A percentile compares a stretch with the other conserved stretches of the same genome.
Conservation (phyloP, 2,888 invertebrate genomes). For the Cylindroiulus punctatus region DNA sequence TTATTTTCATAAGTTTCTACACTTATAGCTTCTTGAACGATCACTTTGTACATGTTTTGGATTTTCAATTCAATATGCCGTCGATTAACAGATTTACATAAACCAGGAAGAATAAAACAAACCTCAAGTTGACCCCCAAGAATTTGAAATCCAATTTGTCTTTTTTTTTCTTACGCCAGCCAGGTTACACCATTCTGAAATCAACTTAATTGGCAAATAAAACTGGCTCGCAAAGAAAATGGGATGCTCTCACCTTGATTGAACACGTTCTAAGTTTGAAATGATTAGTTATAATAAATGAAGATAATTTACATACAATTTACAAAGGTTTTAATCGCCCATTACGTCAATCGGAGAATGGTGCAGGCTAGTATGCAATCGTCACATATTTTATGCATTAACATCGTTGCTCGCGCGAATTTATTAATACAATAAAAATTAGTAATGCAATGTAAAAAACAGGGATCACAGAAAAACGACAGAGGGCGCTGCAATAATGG, state of each 20-base stretch:
- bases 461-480: conserved; percentile 45
- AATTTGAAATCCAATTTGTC: neutral
- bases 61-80: neutral
- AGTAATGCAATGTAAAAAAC: conserved; percentile 31
- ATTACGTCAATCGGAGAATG: neutral
- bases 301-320: neutral
- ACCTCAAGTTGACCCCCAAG: neutral
- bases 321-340: neutral
- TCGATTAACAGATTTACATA: neutral
- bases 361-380: neutral
- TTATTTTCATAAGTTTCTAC: neutral
- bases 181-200: conserved; percentile 3
- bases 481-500: conserved; percentile 14
- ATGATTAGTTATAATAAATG: neutral
- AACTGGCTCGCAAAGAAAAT: neutral
- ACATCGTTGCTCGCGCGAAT: neutral
- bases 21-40: conserved; percentile 35
- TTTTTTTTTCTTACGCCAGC: neutral
- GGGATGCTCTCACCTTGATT: neutral
- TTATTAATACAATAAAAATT: neutral
- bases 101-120: neutral
- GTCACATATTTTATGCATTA: neutral
- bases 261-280: too few relatives aligned
- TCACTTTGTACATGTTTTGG: conserved; percentile 10
- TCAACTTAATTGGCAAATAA: neutral